phyloP scores from a whole-genome alignment of 2,797 vertebrate genomes.

The Acestrorhynchus altus region DNA sequence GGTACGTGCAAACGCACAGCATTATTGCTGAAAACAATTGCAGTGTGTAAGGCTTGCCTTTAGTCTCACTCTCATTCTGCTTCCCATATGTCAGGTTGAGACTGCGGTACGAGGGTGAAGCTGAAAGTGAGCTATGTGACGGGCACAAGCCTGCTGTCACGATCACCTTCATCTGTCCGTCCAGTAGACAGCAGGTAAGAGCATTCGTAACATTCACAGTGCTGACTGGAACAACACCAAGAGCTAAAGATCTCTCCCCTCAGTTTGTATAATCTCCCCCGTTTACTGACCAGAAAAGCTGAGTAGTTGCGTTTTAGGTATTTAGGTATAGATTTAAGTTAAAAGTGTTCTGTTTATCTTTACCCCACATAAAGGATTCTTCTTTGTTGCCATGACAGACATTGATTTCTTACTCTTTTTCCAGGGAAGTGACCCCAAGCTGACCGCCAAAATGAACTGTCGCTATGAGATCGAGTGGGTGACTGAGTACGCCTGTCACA shows the following conservation, averaged over 20 bases:
- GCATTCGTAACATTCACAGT: background rate
- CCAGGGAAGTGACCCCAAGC: conserved; percentile 86
- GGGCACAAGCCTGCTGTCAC: conserved; percentile 86
- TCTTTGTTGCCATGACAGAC: background rate
- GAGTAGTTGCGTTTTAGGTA: too few species aligned
- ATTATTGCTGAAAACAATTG: too few species aligned
- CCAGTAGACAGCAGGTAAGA: conserved; percentile 83
- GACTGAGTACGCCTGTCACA: conserved; percentile 95
- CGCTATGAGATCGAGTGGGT: conserved; percentile 94
- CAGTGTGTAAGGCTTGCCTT: background rate
- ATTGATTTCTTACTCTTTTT: background rate
- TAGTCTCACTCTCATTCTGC: background rate
- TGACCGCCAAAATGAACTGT: conserved; percentile 88
- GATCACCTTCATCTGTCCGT: conserved; percentile 91
- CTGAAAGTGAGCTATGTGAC: conserved; percentile 74
- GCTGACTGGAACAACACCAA: background rate
- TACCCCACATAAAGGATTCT: background rate
- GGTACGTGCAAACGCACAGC: conserved; percentile 69
- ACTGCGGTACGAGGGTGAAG: conserved; percentile 78
- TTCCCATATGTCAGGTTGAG: conserved; percentile 75
- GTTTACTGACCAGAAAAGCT: too few species aligned
- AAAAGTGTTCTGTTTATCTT: background rate
- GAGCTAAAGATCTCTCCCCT: too few species aligned
- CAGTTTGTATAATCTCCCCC: too few species aligned
- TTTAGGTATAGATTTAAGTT: too few species aligned